phyloP scores from a whole-genome alignment of 1,140 invertebrate species.

The Procambarus clarkii region DNA sequence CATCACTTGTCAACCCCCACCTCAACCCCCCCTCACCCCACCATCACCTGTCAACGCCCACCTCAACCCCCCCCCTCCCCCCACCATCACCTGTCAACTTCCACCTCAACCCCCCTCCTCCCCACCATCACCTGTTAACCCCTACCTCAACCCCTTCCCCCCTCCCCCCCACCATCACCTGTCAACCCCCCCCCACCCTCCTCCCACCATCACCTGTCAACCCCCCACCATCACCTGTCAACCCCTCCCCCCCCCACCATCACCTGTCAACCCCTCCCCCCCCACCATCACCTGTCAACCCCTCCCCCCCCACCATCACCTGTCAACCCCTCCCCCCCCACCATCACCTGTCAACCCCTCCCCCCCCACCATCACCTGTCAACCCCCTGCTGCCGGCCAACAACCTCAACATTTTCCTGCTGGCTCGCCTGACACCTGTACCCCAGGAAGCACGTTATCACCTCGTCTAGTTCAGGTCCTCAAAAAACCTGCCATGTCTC shows the following conservation, averaged over 20 bases:
- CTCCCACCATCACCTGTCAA: background rate
- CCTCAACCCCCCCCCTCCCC: too few species aligned
- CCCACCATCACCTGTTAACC: too few species aligned
- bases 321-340: constrained; percentile 5
- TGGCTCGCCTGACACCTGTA: constrained; percentile 44
- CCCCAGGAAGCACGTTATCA: constrained; percentile 45
- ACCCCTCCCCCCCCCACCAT: background rate
- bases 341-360: constrained; percentile 1
- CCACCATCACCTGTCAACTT: too few species aligned
- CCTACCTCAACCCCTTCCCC: too few species aligned
- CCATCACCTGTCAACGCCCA: too few species aligned
- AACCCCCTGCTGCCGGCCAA: background rate
- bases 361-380: background rate
- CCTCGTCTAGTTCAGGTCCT: constrained; percentile 48
- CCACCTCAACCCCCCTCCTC: too few species aligned
- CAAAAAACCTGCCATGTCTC: constrained; percentile 40
- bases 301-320: constrained; percentile 1
- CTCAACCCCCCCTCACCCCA: too few species aligned
- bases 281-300: background rate
- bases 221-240: background rate
- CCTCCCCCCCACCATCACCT: too few species aligned
- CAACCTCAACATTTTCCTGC: constrained; percentile 28
- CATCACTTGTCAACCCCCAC: too few species aligned
- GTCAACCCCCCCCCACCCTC: background rate
- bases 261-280: background rate